Base-by-base conservation (phyloP, 2,797 vertebrate species). In the Xerus rutilus region DNA sequence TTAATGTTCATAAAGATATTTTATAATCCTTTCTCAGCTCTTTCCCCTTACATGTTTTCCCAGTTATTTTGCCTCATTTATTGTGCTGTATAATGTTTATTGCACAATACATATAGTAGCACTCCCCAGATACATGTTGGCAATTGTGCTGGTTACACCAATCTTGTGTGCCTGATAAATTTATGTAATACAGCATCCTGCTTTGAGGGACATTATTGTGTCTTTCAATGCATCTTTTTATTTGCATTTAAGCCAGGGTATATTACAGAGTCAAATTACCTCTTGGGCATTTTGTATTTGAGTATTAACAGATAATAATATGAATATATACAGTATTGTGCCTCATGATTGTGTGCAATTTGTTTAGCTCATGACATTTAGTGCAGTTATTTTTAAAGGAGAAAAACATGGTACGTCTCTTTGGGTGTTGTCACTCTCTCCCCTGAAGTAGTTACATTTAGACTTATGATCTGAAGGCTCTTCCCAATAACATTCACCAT, bases 1-100 rank as follows among this genome's bases (percentile, higher is more conserved):
- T 47, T 91, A 93, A 93, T 91, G 18, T 91, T 97, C 91, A 85
- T 91, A 95, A 94, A 70, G 83, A 64, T 91, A 97, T 85, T 84
- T 96, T 95, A 89, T 21, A 97, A 81, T 90, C 86, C n/a, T 95
- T 96, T 21, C 2, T 69, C 15, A 87, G 83, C 77, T 70, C 39
- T 81, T 3, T 45, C 65, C 94, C 57, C 20, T 89, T 70, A 65
- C 2, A 7, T 70, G 23, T 47, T 97, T 83, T 96, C 93, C 62
- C 25, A 94, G 20, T 0, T 32, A 93, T 57, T 21, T 92, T 89
- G 79, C 57, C 69, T 96, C 93, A 89, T 76, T 96, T 86, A 82
- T 49, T 72, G 86, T 79, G 45, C 43, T 57, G 28, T 89, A 35
- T 96, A 67, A 86, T 85, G 1, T 94, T 97, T 97, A 85, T 81